Evolutionary conservation across 92 coral and sea anemone species (phyloP).

Genomic region (Desmophyllum pertusum): DNA sequence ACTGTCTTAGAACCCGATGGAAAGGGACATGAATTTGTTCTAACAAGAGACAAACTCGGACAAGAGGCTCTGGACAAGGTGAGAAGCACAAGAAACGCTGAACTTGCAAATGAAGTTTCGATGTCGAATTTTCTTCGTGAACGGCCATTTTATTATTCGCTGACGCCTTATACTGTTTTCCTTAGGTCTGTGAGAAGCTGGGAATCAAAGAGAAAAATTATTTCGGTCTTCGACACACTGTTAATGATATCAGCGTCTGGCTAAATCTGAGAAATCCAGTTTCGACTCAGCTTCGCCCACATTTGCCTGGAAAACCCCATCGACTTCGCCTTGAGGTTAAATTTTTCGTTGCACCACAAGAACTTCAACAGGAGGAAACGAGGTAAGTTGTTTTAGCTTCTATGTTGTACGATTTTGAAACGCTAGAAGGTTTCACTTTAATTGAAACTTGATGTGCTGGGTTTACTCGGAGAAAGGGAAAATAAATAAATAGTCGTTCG

Average conservation of each 20-base stretch:
- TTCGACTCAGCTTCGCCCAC: slow-evolving; percentile 95
- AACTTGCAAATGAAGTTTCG: slow-evolving; percentile 30
- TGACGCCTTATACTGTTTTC: slow-evolving; percentile 12
- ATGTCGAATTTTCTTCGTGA: background rate
- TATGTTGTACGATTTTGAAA: background rate
- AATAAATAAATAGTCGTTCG: background rate
- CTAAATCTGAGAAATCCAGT: slow-evolving; percentile 95
- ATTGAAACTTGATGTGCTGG: slow-evolving; percentile 20
- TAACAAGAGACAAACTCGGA: slow-evolving; percentile 91
- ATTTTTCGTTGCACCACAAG: slow-evolving; percentile 97
- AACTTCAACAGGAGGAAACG: slow-evolving; percentile 98
- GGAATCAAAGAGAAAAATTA: slow-evolving; percentile 91
- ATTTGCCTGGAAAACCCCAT: slow-evolving; percentile 96
- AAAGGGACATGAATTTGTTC: slow-evolving; percentile 85
- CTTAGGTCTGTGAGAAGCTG: slow-evolving; percentile 90
- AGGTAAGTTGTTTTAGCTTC: slow-evolving; percentile 59
- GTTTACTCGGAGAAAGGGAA: slow-evolving; percentile 20
- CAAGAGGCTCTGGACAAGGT: slow-evolving; percentile 97
- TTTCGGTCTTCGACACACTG: slow-evolving; percentile 88
- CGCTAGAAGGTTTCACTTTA: background rate
- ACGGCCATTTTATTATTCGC: slow-evolving; percentile 26
- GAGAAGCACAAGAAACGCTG: slow-evolving; percentile 36
- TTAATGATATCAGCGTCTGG: slow-evolving; percentile 91
- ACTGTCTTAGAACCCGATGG: slow-evolving; percentile 88
- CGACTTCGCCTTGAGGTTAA: slow-evolving; percentile 97